Evolutionary conservation across 2,797 vertebrate species (phyloP).

Genomic region (Bradypodion pumilum): DNA sequence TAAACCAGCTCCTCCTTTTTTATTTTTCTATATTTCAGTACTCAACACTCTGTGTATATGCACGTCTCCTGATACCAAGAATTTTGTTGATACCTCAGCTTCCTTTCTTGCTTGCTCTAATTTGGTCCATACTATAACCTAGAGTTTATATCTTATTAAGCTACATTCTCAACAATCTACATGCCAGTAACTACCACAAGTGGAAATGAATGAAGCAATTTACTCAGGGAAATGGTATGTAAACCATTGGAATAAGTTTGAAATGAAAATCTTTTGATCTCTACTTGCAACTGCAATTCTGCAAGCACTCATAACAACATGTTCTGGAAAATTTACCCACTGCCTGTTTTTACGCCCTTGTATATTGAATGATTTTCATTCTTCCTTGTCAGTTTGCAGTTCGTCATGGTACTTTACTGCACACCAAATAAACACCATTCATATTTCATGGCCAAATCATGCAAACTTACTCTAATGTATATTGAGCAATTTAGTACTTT

Average conservation of each 20-base stretch:
- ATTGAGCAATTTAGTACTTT: conserved; percentile 13
- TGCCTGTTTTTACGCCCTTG: conserved; percentile 5
- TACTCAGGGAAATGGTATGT: neutral
- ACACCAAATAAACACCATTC: conserved; percentile 4
- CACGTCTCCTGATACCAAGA: no score
- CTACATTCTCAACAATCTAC: neutral
- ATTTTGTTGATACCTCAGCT: neutral
- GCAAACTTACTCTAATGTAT: conserved; percentile 17
- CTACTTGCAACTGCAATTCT: neutral
- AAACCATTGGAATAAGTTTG: neutral
- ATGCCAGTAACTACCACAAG: neutral
- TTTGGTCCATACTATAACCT: no score
- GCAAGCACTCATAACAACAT: neutral
- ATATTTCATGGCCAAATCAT: conserved; percentile 15
- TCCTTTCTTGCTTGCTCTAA: no score
- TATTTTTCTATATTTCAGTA: no score
- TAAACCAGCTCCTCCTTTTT: neutral
- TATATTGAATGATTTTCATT: conserved; percentile 1
- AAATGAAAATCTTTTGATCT: neutral
- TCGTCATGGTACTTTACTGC: neutral
- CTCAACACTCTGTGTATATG: no score
- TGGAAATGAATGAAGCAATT: neutral
- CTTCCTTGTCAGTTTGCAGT: neutral
- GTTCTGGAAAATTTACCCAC: neutral
- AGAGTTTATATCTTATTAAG: neutral